These are phyloP conservation scores for Cheumatopsyche charites DNA, from an alignment of 1,140 invertebrate genomes.

Conservation along the genomic window DNA sequence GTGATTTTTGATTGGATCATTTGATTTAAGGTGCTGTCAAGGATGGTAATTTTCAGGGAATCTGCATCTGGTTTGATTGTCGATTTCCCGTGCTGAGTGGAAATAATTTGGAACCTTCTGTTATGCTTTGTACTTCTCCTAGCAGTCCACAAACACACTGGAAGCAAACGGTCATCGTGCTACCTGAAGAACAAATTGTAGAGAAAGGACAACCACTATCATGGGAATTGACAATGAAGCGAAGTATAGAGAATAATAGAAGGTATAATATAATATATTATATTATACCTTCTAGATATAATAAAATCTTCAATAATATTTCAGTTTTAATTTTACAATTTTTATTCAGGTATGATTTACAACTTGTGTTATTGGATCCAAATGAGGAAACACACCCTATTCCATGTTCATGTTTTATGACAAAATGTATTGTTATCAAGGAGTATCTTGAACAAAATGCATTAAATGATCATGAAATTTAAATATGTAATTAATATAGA, in stretches of 20 bases:
- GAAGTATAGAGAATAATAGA: slow-evolving; percentile 49
- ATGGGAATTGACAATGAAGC: slow-evolving; percentile 68
- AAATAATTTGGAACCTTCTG: slow-evolving; percentile 49
- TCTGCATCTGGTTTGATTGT: slow-evolving; percentile 73
- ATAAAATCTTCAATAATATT: neutral
- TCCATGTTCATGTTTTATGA: slow-evolving; percentile 77
- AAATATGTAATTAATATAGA: no score
- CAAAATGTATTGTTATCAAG: slow-evolving; percentile 77
- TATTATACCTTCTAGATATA: slow-evolving; percentile 5
- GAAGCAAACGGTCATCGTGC: slow-evolving; percentile 94
- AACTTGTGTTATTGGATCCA: slow-evolving; percentile 73
- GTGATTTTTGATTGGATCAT: neutral
- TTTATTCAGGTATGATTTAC: slow-evolving; percentile 67
- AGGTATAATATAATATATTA: slow-evolving; percentile 34
- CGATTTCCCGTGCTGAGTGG: slow-evolving; percentile 59
- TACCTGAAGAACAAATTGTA: slow-evolving; percentile 62
- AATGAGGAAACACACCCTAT: slow-evolving; percentile 73
- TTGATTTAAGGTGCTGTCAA: slow-evolving; percentile 58
- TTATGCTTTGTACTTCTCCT: slow-evolving; percentile 78
- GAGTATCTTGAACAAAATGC: slow-evolving; percentile 63
- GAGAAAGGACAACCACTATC: slow-evolving; percentile 69
- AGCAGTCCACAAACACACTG: slow-evolving; percentile 85
- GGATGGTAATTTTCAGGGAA: slow-evolving; percentile 72
- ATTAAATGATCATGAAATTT: no score
- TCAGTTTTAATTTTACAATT: neutral